Base-by-base conservation (phyloP, 1,140 invertebrate species). In the Scylla paramamosain region DNA sequence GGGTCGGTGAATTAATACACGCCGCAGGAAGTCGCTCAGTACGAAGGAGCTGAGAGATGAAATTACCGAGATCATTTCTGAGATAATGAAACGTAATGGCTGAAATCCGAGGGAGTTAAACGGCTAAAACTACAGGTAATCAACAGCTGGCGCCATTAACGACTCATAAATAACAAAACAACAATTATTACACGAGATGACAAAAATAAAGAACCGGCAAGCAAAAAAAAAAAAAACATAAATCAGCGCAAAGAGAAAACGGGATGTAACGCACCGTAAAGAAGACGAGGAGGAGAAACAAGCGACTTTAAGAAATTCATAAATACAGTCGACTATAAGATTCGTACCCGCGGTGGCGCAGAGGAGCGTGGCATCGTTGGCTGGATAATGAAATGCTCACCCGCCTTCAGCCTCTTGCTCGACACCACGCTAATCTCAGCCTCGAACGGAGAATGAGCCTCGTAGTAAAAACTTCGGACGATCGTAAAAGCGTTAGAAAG, bases 231-330 rank as follows among this genome's bases (percentile, higher is more conserved):
- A 20, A 77, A 59, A 59, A 59, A 59, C 52, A 4, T 4, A 59
- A 59, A 4, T 14, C 12, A 4, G 0, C 52, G 67, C 67, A 77
- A 77, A 77, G 25, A 77, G 67, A 77, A 77, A 77, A 77, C 67
- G 67, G 67, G 67, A 77, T n/a, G 67, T 77, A 77, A 12, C n/a
- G 67, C n/a, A 77, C n/a, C 67, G 67, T n/a, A 77, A n/a, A 77
- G 20, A n/a, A 77, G 20, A 77, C 20, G 20, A n/a, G 6, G 20
- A 59, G 1, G 67, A n/a, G 12, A n/a, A 77, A 77, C n/a, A 77
- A n/a, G 67, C 6, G 67, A 77, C 67, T 77, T 77, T 25, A 77
- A n/a, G 67, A 77, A n/a, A 77, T n/a, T 77, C 52, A 59, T 59
- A 59, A 59, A 59, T 59, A 59, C 52, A 20, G 52, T 12, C 1